phyloP scores from a whole-genome alignment of 2,113 vertebrate genomes.

The Acanthochromis polyacanthus region DNA sequence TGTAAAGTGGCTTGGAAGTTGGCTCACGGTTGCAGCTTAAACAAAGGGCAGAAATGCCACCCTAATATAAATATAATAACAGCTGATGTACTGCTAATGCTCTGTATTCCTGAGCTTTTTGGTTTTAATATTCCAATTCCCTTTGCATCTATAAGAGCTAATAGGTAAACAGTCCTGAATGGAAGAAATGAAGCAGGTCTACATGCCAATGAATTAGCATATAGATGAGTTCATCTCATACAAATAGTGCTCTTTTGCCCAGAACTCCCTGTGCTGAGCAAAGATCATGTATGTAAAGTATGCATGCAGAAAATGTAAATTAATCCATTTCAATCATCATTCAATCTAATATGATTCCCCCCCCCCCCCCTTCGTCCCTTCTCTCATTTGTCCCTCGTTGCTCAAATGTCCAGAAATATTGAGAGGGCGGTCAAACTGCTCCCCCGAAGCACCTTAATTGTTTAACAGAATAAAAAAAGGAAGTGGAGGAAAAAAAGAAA shows the following conservation, averaged over 20 bases:
- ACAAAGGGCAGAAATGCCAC: slow-evolving; percentile 74
- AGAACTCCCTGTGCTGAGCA: slow-evolving; percentile 84
- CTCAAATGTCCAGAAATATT: slow-evolving; percentile 79
- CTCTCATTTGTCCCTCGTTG: slow-evolving; percentile 77
- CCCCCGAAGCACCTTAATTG: slow-evolving; percentile 76
- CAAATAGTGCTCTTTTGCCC: slow-evolving; percentile 88
- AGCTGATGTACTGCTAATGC: slow-evolving; percentile 83
- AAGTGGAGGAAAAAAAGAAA: neutral
- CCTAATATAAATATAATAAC: slow-evolving; percentile 81
- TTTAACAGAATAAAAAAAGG: slow-evolving; percentile 60
- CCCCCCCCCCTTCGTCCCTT: slow-evolving; percentile 29
- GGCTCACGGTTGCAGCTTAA: slow-evolving; percentile 70
- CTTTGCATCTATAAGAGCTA: slow-evolving; percentile 85
- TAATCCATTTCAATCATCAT: slow-evolving; percentile 86
- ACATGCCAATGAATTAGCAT: slow-evolving; percentile 89
- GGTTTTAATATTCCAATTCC: slow-evolving; percentile 84
- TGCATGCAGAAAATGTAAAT: slow-evolving; percentile 86
- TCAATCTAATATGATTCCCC: slow-evolving; percentile 81
- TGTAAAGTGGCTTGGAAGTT: slow-evolving; percentile 62
- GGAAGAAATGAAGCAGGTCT: slow-evolving; percentile 86
- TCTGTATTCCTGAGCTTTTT: slow-evolving; percentile 75
- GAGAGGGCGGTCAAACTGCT: slow-evolving; percentile 71
- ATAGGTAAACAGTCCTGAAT: slow-evolving; percentile 89
- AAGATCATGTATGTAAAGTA: slow-evolving; percentile 88
- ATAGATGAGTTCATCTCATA: slow-evolving; percentile 90